These are phyloP conservation scores for Acanthosoma haemorrhoidale DNA, from an alignment of 2,888 invertebrate genomes.

Conservation along the genomic window DNA sequence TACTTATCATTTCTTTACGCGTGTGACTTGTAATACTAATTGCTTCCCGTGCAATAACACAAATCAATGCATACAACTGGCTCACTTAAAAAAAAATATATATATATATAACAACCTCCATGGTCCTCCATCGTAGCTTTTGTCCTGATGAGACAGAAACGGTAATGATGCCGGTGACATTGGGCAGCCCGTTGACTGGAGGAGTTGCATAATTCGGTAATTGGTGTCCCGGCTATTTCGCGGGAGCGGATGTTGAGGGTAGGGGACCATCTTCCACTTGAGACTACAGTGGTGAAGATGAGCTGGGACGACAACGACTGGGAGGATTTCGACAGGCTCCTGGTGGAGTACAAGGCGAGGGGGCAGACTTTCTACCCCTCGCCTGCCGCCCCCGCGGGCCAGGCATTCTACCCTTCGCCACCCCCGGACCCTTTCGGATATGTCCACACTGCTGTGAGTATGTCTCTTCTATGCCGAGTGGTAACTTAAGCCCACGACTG, in stretches of 20 bases:
- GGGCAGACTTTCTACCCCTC: conserved; percentile 39
- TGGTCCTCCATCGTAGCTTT: too few relatives aligned
- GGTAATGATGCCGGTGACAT: too few relatives aligned
- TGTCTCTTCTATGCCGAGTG: not conserved
- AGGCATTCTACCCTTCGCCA: conserved; percentile 54
- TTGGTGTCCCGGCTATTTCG: too few relatives aligned
- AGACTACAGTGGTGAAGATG: conserved; percentile 1
- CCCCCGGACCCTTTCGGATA: conserved; percentile 45
- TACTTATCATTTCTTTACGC: too few relatives aligned
- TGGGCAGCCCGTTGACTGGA: not conserved
- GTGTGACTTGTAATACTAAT: too few relatives aligned
- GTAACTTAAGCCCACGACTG: too few relatives aligned
- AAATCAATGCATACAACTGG: too few relatives aligned
- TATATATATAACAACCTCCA: too few relatives aligned
- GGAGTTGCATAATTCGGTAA: conserved; percentile 6
- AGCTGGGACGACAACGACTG: conserved; percentile 54
- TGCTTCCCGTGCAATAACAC: too few relatives aligned
- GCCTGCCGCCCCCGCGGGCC: not conserved
- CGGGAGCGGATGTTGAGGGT: not conserved
- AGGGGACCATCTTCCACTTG: conserved; percentile 6
- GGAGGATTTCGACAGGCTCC: conserved; percentile 55
- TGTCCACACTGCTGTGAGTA: conserved; percentile 39
- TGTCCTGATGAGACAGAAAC: too few relatives aligned
- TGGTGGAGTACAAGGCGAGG: conserved; percentile 48
- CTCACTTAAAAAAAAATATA: too few relatives aligned